Base-by-base conservation (phyloP, 2,797 vertebrate species). In the Nyctibius grandis region DNA sequence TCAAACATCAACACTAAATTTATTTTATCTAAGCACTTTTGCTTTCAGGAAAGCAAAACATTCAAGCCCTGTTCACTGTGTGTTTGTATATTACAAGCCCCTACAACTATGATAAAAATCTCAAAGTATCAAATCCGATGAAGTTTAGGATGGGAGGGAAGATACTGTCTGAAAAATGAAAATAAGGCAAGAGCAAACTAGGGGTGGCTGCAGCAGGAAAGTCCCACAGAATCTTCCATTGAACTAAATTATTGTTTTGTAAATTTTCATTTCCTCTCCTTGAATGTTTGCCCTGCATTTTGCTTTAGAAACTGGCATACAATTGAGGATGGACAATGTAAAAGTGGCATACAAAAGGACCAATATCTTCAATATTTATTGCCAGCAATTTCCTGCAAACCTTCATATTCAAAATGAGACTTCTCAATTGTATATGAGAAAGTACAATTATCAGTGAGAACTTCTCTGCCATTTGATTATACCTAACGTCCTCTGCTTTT, bases 181-280 rank as follows among this genome's bases (percentile, higher is more conserved):
- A 96, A 89, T 29, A 93, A 89, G 51, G 61, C 36, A 95, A 89
- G 44, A 91, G 9, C 23, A 74, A 90, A 91, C 57, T 74, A 65
- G 29, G 73, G 54, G 73, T 76, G 87, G 67, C 47, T 75, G 63
- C 34, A 92, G n/a, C 77, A 93, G 95, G 96, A 95, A 97, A 97
- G 96, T 96, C 92, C 94, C 94, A 85, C 25, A 63, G 45, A 93
- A 84, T 82, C 51, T 72, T 89, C 22, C 22, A 86, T 15, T 78
- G 57, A 93, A 93, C 13, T 38, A 78, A 72, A 76, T 47, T 1
- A 72, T 67, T 89, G 45, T 57, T 87, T 80, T 34, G 74, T 54
- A 64, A 88, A 83, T 84, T 91, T 95, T 84, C 1, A 6, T 89
- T 96, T 95, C 61, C 56, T 84, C n/a, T 80, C 44, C 59, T 94